These are phyloP conservation scores for Drosophila carrolli DNA, from an alignment of 1,140 invertebrate genomes.

Conservation along the genomic window DNA sequence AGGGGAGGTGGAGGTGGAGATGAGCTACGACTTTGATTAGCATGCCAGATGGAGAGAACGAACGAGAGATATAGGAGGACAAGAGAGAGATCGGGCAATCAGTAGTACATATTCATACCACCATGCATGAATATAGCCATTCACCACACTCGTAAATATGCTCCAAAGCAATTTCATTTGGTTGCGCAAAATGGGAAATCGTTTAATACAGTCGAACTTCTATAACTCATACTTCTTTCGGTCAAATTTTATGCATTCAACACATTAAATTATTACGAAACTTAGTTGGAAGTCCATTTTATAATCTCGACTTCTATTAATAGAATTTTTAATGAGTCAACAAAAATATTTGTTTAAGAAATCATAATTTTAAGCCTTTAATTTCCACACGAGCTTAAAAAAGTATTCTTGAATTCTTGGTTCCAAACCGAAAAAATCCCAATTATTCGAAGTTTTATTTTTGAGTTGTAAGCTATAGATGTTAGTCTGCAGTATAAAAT, in stretches of 20 bases:
- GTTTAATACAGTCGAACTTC: conserved; percentile 24
- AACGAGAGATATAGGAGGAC: not conserved
- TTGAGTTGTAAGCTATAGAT: too few species aligned
- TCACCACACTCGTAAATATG: conserved; percentile 6
- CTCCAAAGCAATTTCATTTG: conserved; percentile 31
- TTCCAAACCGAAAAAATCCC: too few species aligned
- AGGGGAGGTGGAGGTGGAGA: conserved; percentile 9
- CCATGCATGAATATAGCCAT: conserved; percentile 26
- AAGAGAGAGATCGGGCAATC: conserved; percentile 20
- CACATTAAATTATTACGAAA: not conserved
- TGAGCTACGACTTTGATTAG: conserved; percentile 61
- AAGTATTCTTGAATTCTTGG: too few species aligned
- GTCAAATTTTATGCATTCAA: not conserved
- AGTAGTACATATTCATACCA: conserved; percentile 28
- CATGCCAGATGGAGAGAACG: conserved; percentile 27
- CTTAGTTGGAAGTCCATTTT: not conserved
- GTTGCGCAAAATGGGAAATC: conserved; percentile 19
- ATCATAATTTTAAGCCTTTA: too few species aligned
- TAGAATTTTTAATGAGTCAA: not conserved
- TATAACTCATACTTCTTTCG: not conserved
- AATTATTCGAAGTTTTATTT: too few species aligned
- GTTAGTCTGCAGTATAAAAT: too few species aligned
- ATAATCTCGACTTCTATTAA: not conserved
- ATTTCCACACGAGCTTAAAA: too few species aligned
- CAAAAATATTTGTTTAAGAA: not conserved